Conservation (phyloP, 2,113 vertebrate species). For the Puffinus mauretanicus region DNA sequence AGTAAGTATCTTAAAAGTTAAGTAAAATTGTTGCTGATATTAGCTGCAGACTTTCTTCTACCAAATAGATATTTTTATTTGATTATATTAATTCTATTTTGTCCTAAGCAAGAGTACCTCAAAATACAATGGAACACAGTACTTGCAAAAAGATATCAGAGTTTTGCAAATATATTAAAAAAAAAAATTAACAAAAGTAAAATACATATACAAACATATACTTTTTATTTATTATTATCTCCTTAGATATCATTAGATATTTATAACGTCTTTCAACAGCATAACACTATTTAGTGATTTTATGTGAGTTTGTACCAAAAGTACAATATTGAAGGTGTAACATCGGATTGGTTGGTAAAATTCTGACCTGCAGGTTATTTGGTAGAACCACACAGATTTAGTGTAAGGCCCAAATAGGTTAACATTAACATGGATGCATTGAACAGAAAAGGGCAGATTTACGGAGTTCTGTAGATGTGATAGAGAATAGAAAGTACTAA, state of each 20-base stretch:
- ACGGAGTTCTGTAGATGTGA: background rate
- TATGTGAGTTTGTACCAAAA: background rate
- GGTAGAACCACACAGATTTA: background rate
- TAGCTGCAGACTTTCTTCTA: background rate
- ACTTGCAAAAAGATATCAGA: background rate
- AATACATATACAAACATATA: background rate
- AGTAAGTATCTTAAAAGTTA: slow-evolving; percentile 31
- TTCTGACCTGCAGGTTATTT: background rate
- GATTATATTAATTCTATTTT: background rate
- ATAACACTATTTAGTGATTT: background rate
- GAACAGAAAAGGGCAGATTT: background rate
- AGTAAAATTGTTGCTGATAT: background rate
- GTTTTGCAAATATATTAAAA: background rate
- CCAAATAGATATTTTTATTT: background rate
- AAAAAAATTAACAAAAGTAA: background rate
- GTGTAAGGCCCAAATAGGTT: background rate
- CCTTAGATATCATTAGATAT: background rate
- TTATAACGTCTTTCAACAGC: background rate
- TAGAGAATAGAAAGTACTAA: background rate
- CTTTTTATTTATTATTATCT: background rate
- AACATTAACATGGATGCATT: background rate
- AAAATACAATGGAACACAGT: background rate
- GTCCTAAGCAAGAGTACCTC: background rate
- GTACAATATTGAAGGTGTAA: background rate
- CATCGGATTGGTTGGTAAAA: background rate